A percentile compares a stretch with the other conserved stretches of the same genome.
Conservation (phyloP, 2,888 invertebrate genomes). For the Sminthurides aquaticus region DNA sequence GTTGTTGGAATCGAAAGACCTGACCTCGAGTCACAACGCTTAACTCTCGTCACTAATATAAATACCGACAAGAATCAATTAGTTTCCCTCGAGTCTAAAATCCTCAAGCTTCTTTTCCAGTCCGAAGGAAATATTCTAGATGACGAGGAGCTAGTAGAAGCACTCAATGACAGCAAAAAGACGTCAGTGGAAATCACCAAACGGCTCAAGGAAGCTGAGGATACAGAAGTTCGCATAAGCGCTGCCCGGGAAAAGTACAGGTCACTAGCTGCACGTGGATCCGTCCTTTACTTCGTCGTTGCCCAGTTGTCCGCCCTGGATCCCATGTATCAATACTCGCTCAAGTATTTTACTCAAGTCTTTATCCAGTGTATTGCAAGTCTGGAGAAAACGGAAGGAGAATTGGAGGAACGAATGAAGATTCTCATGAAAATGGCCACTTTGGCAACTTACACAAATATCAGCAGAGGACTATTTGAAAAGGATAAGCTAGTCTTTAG, state of each 20-base stretch:
- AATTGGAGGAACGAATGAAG: conserved; percentile 60
- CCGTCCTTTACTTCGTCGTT: conserved; percentile 83
- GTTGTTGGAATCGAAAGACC: conserved; percentile 86
- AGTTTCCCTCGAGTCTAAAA: conserved; percentile 81
- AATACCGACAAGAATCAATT: conserved; percentile 77
- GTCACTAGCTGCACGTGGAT: conserved; percentile 76
- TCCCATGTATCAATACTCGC: conserved; percentile 91
- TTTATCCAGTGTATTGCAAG: conserved; percentile 62
- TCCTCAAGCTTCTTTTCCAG: conserved; percentile 69
- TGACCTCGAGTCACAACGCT: conserved; percentile 72
- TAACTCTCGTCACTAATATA: conserved; percentile 74
- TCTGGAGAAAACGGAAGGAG: conserved; percentile 58
- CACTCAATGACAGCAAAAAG: conserved; percentile 82
- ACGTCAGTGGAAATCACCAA: conserved; percentile 83
- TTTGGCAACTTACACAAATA: conserved; percentile 72
- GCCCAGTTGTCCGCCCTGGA: conserved; percentile 81
- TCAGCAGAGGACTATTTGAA: conserved; percentile 84
- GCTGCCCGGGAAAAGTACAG: conserved; percentile 79
- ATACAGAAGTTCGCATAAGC: conserved; percentile 77
- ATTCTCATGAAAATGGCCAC: conserved; percentile 70
- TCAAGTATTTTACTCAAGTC: conserved; percentile 74
- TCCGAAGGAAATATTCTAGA: conserved; percentile 86
- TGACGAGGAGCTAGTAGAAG: conserved; percentile 85
- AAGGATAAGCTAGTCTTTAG: conserved; percentile 82
- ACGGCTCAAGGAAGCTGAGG: conserved; percentile 76